Evolutionary conservation across 2,113 vertebrate genomes (phyloP), one percentile per base, ranked within the genome.

Genomic region (Balaenoptera acutorostrata): DNA sequence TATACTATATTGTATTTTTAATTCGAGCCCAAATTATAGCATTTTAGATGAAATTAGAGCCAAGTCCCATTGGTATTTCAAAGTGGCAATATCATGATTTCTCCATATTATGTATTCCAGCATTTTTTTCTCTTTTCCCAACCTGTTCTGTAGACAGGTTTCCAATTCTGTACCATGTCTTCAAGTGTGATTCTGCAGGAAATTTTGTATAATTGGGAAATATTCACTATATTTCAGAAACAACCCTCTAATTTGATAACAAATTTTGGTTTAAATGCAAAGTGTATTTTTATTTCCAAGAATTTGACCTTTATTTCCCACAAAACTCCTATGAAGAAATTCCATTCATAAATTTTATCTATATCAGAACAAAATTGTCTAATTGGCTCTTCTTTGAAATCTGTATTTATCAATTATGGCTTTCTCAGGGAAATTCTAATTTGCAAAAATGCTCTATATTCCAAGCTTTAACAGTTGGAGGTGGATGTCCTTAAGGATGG

Each of bases 401-500:
- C 98, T 98, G 98, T 98, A 99, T 99, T 99, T 98, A 99, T 99
- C 98, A 99, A 98, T 99, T 98, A 98, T 98, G 98, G 95, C 97
- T 98, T 99, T 99, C 98, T 98, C 97, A 90, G 98, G 98, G 98
- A 98, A 98, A 99, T 98, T 98, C 97, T 98, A 98, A 99, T 99
- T 98, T 98, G 98, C 98, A 98, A 98, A 99, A 99, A 98, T 97
- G 98, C 92, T 99, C 97, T 97, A 94, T 96, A 98, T 98, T 99
- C 98, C 98, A 99, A 98, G 98, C 98, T 98, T 98, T 99, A 98
- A 99, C 99, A 99, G 98, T 99, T 99, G 98, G 99, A 98, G 99
- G 98, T 99, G 97, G 98, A 99, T 99, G 98, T 99, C 98, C 98
- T 99, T 98, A 99, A 99, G 99, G 98, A 99, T 99, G 98, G 98